Evolutionary conservation across 53 echinoderm and acorn worm species (phyloP).

Genomic region (Actinopyga echinites): DNA sequence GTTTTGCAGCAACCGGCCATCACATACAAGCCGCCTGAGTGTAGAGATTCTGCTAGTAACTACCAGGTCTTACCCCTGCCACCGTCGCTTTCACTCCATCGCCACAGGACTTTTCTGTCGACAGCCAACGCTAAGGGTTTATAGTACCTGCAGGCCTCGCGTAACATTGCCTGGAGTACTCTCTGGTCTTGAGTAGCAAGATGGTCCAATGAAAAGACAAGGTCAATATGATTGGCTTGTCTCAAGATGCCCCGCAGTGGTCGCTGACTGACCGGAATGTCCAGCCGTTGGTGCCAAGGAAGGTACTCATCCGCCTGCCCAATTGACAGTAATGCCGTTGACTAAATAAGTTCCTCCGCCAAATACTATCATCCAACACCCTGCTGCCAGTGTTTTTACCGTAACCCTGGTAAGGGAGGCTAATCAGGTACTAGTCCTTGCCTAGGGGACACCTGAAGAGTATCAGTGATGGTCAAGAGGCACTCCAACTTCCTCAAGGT

Average conservation of each 20-base stretch:
- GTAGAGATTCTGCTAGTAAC: not conserved
- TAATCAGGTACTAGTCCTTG: no score
- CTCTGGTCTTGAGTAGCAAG: no score
- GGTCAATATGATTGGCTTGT: not conserved
- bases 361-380: no score
- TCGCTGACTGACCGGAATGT: not conserved
- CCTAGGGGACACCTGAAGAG: no score
- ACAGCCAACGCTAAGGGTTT: no score
- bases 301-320: not conserved
- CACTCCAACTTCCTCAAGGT: no score
- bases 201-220: not conserved
- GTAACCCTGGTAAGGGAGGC: no score
- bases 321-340: not conserved
- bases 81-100: not conserved
- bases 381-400: no score
- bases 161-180: no score
- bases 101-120: slow-evolving; percentile 12
- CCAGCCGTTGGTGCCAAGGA: not conserved
- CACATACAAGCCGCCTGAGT: slow-evolving; percentile 5
- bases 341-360: no score
- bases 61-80: slow-evolving; percentile 12
- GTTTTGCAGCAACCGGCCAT: not conserved
- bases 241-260: not conserved
- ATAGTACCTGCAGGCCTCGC: no score
- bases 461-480: no score